Evolutionary conservation across 2,797 vertebrate genomes (phyloP).

Genomic region (Rhynchonycteris naso): DNA sequence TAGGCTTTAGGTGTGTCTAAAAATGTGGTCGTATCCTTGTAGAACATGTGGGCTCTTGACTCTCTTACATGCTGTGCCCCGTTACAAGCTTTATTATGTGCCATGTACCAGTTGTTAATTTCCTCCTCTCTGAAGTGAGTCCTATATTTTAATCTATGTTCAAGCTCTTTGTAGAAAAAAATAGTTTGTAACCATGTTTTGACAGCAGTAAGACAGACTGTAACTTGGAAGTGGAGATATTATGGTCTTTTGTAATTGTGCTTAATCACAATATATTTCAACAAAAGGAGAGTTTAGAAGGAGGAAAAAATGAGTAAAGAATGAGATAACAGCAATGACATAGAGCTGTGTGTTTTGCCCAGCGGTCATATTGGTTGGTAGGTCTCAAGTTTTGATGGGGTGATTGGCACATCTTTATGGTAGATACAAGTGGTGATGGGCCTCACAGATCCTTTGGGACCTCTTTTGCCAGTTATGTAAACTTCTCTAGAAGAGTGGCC

Average conservation of each 20-base stretch:
- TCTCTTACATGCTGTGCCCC: background rate
- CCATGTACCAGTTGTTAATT: constrained; percentile 1
- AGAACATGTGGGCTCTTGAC: background rate
- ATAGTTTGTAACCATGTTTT: constrained; percentile 80
- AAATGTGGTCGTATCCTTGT: background rate
- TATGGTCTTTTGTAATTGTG: constrained; percentile 77
- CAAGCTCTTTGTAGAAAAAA: constrained; percentile 71
- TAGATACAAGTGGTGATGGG: background rate
- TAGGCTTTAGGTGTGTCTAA: background rate
- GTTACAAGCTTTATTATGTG: background rate
- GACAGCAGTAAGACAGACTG: constrained; percentile 80
- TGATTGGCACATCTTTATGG: background rate
- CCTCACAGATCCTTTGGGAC: background rate
- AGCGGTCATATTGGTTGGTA: background rate
- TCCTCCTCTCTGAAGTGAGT: constrained; percentile 28
- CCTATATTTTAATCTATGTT: constrained; percentile 74
- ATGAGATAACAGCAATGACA: background rate
- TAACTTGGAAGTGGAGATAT: constrained; percentile 73
- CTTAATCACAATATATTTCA: constrained; percentile 78
- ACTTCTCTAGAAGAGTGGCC: background rate
- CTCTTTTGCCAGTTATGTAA: background rate
- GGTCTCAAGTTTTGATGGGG: background rate
- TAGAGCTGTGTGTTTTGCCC: background rate
- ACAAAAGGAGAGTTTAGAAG: constrained; percentile 67
- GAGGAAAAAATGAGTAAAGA: constrained; percentile 26